Conservation (phyloP, 2,888 invertebrate species). For the Chloroclystis v-ata region DNA sequence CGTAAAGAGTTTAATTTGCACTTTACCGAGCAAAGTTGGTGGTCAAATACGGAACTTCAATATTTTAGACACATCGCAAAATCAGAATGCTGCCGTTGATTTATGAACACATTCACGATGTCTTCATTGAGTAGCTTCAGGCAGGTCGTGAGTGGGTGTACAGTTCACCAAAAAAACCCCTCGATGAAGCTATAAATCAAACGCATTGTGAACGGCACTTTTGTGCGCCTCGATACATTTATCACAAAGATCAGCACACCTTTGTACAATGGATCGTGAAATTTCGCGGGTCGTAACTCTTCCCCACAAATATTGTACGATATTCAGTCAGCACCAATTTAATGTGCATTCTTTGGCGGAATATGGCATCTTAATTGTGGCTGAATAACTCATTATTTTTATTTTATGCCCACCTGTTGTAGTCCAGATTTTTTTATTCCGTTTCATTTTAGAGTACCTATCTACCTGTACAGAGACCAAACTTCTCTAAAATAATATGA, state of each 20-base stretch:
- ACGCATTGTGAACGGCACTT: constrained; percentile 58
- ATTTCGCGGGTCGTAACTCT: constrained; percentile 27
- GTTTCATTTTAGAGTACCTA: too few relatives aligned
- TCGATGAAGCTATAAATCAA: constrained; percentile 72
- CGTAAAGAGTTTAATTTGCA: too few relatives aligned
- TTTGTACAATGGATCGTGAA: constrained; percentile 38
- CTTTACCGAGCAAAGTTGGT: neutral
- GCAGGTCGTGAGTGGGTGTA: constrained; percentile 72
- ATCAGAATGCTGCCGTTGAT: constrained; percentile 41
- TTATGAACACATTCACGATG: constrained; percentile 65
- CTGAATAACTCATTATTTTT: constrained; percentile 10
- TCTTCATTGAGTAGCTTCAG: constrained; percentile 68
- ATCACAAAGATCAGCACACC: constrained; percentile 52
- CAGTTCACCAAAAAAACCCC: constrained; percentile 61
- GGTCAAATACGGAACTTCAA: neutral
- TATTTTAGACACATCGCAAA: constrained; percentile 8
- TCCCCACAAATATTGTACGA: constrained; percentile 16
- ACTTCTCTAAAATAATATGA: too few relatives aligned
- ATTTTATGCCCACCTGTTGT: constrained; percentile 2
- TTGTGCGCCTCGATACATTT: constrained; percentile 51
- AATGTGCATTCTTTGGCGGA: constrained; percentile 13
- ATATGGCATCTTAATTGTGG: constrained; percentile 16
- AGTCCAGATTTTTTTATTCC: neutral
- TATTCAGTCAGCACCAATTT: constrained; percentile 25
- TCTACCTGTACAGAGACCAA: too few relatives aligned